Evolutionary conservation across 2,888 invertebrate genomes (phyloP).

Genomic region (Apoda limacodes): DNA sequence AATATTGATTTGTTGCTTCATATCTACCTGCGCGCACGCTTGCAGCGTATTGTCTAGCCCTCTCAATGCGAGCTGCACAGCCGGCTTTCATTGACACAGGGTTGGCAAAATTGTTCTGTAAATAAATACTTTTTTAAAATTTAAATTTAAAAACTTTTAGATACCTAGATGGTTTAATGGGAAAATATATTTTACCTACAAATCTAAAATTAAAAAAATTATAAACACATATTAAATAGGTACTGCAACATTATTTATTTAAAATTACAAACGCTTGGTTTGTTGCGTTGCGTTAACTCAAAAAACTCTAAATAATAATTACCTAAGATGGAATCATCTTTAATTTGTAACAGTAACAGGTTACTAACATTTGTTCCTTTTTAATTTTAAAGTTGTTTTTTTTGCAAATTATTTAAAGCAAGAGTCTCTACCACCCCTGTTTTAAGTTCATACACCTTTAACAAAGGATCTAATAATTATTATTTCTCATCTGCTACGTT

Average conservation of each 20-base stretch:
- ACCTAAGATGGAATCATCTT: slow-evolving; percentile 1
- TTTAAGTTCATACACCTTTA: slow-evolving; percentile 53
- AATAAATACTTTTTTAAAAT: no score
- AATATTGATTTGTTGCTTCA: slow-evolving; percentile 25
- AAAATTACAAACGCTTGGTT: no score
- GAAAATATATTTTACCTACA: no score
- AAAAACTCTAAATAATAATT: no score
- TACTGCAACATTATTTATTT: no score
- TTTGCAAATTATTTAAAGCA: no score
- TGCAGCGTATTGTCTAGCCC: slow-evolving; percentile 58
- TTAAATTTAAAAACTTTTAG: no score
- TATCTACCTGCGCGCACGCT: slow-evolving; percentile 60
- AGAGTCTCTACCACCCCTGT: slow-evolving; percentile 61
- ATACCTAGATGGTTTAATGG: no score
- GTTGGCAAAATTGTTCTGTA: slow-evolving; percentile 40
- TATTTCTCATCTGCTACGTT: slow-evolving; percentile 70
- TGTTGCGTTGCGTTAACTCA: no score
- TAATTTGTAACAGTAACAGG: neutral
- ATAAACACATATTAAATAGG: no score
- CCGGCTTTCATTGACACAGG: slow-evolving; percentile 48
- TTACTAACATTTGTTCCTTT: no score
- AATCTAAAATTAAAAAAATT: no score
- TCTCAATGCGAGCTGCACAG: slow-evolving; percentile 51
- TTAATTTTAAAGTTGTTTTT: neutral
- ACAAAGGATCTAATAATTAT: slow-evolving; percentile 68